Evolutionary conservation across 2,888 invertebrate genomes (phyloP), one percentile per base, ranked within the genome.

Genomic region (Rotaria sp.): DNA sequence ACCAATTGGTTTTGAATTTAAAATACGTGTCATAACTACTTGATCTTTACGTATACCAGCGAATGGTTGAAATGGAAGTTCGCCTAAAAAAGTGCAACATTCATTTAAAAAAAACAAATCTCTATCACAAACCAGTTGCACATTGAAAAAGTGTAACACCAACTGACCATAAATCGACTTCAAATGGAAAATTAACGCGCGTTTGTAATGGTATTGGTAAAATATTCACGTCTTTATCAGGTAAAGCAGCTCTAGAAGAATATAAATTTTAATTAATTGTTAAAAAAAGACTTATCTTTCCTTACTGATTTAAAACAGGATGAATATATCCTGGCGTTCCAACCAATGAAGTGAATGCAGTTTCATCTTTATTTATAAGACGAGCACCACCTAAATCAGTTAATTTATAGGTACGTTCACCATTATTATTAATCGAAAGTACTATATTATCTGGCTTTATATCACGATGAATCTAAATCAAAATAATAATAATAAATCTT

Each of bases 311-410:
- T 45, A 80, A 45, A 45, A 45, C 45, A 21, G 80, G 80, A n/a
- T 80, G 80, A n/a, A 80, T 45, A 80, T 80, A 80, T 80, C 45
- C 80, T 80, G 45, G 45, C 0, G 97, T 97, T 2, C 97, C 97
- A 92, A 97, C 97, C 4, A 97, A 91, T 0, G 96, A 97, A 88
- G 96, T 94, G 92, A 97, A 97, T 88, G 96, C 95, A 90, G 97
- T 96, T 89, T 96, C 96, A 90, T 97, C 97, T 74, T 89, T 88
- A 90, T 96, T 95, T 26, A 97, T 92, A 90, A 97, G 96, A 88
- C 97, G 92, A 0, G 97, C 97, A 30, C 97, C 97, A 48, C 97
- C 97, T 92, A 97, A 97, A 91, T 97, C 97, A 0, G 97, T 97
- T 86, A 97, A 91, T 89, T 95, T 95, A 90, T 95, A 95, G 84